Conservation (phyloP, 2,888 invertebrate species). For the Digitonthophagus gazella region DNA sequence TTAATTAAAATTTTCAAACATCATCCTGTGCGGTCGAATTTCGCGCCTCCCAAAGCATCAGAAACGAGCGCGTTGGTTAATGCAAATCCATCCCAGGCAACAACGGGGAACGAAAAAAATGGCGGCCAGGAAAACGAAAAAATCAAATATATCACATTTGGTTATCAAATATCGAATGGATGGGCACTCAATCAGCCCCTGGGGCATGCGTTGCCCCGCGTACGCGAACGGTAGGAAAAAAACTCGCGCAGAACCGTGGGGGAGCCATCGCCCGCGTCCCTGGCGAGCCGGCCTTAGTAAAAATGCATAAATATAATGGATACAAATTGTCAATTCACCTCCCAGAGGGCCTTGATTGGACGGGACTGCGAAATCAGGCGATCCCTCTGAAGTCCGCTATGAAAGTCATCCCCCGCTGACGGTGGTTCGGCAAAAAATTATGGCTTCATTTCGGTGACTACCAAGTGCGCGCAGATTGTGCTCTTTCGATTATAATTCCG, state of each 20-base stretch:
- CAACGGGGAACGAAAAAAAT: neutral
- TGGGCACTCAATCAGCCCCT: conserved; percentile 43
- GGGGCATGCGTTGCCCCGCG: conserved; percentile 44
- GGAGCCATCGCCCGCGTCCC: conserved; percentile 39
- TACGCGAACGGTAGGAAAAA: conserved; percentile 31
- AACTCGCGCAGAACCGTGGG: conserved; percentile 26
- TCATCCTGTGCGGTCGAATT: neutral
- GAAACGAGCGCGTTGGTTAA: neutral
- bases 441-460: conserved; percentile 32
- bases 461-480: conserved; percentile 10
- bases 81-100: neutral
- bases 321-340: conserved; percentile 49
- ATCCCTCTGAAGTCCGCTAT: conserved; percentile 36
- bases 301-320: conserved; percentile 51
- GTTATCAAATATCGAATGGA: conserved; percentile 46
- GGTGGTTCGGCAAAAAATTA: conserved; percentile 41
- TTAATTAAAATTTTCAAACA: neutral
- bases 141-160: conserved; percentile 46
- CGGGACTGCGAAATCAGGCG: conserved; percentile 31
- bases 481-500: neutral
- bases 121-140: conserved; percentile 28
- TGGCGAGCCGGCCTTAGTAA: conserved; percentile 41
- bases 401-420: conserved; percentile 35
- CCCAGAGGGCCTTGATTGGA: conserved; percentile 47
- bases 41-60: conserved; percentile 7